Base-by-base conservation (phyloP, 2,113 vertebrate species). In the Neodontobutis hainanensis region DNA sequence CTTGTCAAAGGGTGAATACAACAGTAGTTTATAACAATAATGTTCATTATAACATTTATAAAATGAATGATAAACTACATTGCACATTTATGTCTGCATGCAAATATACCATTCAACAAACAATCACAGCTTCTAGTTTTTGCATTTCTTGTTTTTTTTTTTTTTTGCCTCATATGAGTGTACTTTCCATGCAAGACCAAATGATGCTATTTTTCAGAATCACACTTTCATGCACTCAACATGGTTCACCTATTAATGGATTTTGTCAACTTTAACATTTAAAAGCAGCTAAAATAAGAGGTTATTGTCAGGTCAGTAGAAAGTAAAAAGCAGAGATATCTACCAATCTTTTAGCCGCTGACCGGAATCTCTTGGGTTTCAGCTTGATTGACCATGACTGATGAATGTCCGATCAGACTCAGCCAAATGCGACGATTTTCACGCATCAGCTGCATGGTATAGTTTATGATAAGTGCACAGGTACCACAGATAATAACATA, bases 191-290 rank as follows among this genome's bases (percentile, higher is more conserved):
- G 6, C 16, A 60, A 57, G 42, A 60, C 43, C 42, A 59, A 64
- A 42, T 44, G 34, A 6, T 11, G 34, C 36, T 43, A 42, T 48
- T 51, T 58, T 8, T 4, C 51, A 55, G 15, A 50, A 44, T 3
- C 6, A 44, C 16, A 44, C 34, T 43, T 9, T 45, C 15, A 3
- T 6, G 16, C 51, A 55, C 57, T 59, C 19, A 61, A 64, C 38
- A 4, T 3, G 66, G 49, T 57, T 62, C 34, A 58, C 8, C 45
- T 38, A 50, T 36, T 49, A 69, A 65, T 58, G 44, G 60, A 35
- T 65, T 51, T 46, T 36, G 16, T 4, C 43, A 34, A 59, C 15
- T 12, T 61, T 5, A 45, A 14, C 43, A 19, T 35, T 27, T 43
- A 48, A 43, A 71, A 32, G 52, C 38, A 50, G 52, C 55, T 16